phyloP scores from a whole-genome alignment of 1,140 invertebrate genomes.

The Wasmannia auropunctata region DNA sequence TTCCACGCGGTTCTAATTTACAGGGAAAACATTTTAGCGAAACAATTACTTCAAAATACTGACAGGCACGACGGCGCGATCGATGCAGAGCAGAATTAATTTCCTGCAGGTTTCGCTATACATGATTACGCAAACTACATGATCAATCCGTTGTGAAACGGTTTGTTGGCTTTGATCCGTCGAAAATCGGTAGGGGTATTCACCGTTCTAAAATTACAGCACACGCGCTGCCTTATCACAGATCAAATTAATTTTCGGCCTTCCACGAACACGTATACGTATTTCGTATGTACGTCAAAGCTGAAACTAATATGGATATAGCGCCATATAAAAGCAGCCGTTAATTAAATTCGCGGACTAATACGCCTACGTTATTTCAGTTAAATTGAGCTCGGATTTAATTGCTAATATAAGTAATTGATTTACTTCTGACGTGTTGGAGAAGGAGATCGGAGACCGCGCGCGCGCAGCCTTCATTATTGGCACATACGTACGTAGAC shows the following conservation, averaged over 20 bases:
- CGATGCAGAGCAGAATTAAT: slow-evolving; percentile 41
- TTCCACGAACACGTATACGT: not conserved
- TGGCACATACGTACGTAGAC: not conserved
- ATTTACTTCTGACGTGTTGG: slow-evolving; percentile 10
- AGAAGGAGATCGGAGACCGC: not conserved
- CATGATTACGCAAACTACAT: slow-evolving; percentile 2
- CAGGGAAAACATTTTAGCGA: not conserved
- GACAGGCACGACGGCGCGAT: not conserved
- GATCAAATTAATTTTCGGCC: slow-evolving; percentile 48
- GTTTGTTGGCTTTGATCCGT: slow-evolving; percentile 51
- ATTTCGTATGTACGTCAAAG: not conserved
- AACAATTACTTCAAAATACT: slow-evolving; percentile 35
- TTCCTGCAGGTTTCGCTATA: slow-evolving; percentile 38
- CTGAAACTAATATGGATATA: slow-evolving; percentile 29
- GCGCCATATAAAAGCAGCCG: slow-evolving; percentile 12
- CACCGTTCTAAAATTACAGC: slow-evolving; percentile 49
- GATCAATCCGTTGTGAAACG: slow-evolving; percentile 53
- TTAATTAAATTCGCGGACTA: slow-evolving; percentile 51
- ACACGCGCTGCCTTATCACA: slow-evolving; percentile 18
- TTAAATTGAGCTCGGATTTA: slow-evolving; percentile 18
- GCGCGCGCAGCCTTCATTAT: not conserved
- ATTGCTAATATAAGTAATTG: slow-evolving; percentile 45
- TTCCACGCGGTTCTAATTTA: not conserved
- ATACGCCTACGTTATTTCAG: not conserved
- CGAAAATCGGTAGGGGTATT: slow-evolving; percentile 28